Evolutionary conservation across 2,888 invertebrate species (phyloP).

Genomic region (Hoplodrina blanda): DNA sequence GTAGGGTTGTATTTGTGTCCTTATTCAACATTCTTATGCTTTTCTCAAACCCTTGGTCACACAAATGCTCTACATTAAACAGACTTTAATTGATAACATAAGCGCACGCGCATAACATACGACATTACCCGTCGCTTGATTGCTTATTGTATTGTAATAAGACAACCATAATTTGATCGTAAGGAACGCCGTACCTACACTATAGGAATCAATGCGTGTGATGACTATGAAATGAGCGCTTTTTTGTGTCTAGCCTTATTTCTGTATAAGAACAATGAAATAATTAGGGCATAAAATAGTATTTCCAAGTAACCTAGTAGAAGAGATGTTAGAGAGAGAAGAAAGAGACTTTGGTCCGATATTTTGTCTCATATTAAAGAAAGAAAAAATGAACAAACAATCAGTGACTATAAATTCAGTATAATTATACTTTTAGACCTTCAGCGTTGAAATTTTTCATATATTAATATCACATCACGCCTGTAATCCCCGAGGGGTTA

Average conservation of each 20-base stretch:
- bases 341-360: too few species aligned
- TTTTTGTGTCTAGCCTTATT: background rate
- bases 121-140: constrained; percentile 74
- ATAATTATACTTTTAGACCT: too few species aligned
- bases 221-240: constrained; percentile 13
- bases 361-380: too few species aligned
- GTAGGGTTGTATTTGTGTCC: background rate
- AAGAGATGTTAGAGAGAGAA: too few species aligned
- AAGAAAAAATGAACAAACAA: too few species aligned
- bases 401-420: too few species aligned
- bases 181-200: constrained; percentile 55
- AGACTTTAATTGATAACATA: constrained; percentile 45
- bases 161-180: constrained; percentile 66
- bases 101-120: constrained; percentile 39
- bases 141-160: constrained; percentile 86
- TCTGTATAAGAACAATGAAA: background rate
- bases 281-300: background rate
- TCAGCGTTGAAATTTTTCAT: too few species aligned
- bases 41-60: constrained; percentile 28
- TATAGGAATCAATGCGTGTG: constrained; percentile 19
- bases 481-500: too few species aligned
- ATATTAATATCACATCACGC: too few species aligned
- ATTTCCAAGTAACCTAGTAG: too few species aligned
- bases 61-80: constrained; percentile 57
- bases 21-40: too few species aligned